phyloP scores from a whole-genome alignment of 2,888 invertebrate species.

The Drosophila niveifrons region DNA sequence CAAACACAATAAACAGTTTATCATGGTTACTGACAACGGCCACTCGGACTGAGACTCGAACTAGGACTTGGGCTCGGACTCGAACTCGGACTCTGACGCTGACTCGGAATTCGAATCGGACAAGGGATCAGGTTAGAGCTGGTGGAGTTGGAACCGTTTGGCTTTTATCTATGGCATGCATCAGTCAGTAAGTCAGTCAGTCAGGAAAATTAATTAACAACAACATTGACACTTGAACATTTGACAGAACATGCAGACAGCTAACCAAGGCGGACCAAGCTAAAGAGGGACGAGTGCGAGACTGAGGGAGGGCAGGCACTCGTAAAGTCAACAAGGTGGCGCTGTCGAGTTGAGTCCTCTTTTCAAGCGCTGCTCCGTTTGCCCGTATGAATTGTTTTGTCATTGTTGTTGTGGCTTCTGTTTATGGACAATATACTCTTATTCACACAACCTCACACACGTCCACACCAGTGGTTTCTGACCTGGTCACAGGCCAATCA shows the following conservation, averaged over 20 bases:
- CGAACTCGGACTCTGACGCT: background rate
- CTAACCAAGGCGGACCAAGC: slow-evolving; percentile 12
- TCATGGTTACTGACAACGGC: slow-evolving; percentile 45
- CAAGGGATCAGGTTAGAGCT: slow-evolving; percentile 42
- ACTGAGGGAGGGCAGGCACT: slow-evolving; percentile 28
- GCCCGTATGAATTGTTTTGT: slow-evolving; percentile 58
- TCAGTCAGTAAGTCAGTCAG: slow-evolving; percentile 72
- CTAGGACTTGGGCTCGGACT: slow-evolving; percentile 31
- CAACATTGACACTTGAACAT: slow-evolving; percentile 81
- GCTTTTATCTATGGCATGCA: slow-evolving; percentile 76
- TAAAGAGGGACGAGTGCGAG: background rate
- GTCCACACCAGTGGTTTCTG: slow-evolving; percentile 20
- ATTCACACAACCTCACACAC: slow-evolving; percentile 7
- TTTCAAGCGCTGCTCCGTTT: slow-evolving; percentile 41
- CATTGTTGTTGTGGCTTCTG: slow-evolving; percentile 48
- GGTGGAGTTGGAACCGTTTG: slow-evolving; percentile 27
- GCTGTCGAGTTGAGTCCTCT: slow-evolving; percentile 47
- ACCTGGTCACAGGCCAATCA: slow-evolving; percentile 44
- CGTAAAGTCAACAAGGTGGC: slow-evolving; percentile 74
- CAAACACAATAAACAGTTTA: slow-evolving; percentile 60
- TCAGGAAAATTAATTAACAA: slow-evolving; percentile 80
- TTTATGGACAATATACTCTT: slow-evolving; percentile 14
- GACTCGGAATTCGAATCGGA: slow-evolving; percentile 9
- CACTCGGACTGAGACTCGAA: slow-evolving; percentile 22
- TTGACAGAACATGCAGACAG: slow-evolving; percentile 65